A percentile compares a stretch with the other conserved stretches of the same genome.
These are phyloP conservation scores for Bellardia bayeri DNA, from an alignment of 2,888 invertebrate genomes.

Conservation along the genomic window DNA sequence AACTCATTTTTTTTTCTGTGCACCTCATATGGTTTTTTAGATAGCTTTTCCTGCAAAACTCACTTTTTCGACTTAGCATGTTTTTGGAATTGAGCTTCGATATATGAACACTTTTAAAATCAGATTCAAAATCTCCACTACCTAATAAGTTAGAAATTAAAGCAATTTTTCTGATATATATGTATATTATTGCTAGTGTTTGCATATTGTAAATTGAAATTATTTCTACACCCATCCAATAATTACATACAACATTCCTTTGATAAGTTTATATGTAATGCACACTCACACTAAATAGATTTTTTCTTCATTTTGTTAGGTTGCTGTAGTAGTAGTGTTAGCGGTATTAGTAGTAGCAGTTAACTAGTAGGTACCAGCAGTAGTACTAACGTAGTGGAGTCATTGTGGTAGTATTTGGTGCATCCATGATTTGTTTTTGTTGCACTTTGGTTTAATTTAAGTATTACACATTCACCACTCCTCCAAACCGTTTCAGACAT, in stretches of 20 bases:
- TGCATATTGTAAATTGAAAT: not conserved
- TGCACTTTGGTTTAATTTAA: slow-evolving; percentile 41
- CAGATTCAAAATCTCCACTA: too few relatives aligned
- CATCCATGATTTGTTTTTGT: slow-evolving; percentile 17
- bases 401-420: slow-evolving; percentile 40
- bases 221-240: not conserved
- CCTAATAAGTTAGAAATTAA: too few relatives aligned
- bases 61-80: too few relatives aligned
- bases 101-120: too few relatives aligned
- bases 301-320: not conserved
- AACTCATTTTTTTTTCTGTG: too few relatives aligned
- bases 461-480: slow-evolving; percentile 30
- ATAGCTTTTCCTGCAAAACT: too few relatives aligned
- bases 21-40: too few relatives aligned
- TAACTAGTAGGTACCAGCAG: slow-evolving; percentile 32
- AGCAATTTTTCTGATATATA: too few relatives aligned
- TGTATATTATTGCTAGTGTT: too few relatives aligned
- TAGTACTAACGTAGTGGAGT: not conserved
- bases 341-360: slow-evolving; percentile 25
- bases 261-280: not conserved
- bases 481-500: slow-evolving; percentile 1
- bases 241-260: not conserved
- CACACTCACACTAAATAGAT: not conserved
- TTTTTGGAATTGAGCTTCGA: too few relatives aligned
- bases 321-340: not conserved